A percentile compares a stretch with the other conserved stretches of the same genome.
phyloP scores from a whole-genome alignment of 2,888 invertebrate genomes.

The Apotomis capreana region DNA sequence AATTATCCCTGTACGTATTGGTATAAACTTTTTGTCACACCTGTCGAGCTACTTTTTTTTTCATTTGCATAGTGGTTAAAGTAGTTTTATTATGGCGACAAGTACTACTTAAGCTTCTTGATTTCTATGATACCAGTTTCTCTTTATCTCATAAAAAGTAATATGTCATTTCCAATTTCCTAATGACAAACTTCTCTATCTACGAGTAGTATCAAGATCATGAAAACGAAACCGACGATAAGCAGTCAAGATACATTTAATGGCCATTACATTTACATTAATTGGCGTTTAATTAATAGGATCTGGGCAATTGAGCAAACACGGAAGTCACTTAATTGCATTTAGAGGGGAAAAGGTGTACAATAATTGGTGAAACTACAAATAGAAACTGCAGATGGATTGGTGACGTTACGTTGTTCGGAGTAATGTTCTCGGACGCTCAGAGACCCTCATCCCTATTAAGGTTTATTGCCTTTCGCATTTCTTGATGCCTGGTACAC shows the following conservation, averaged over 20 bases:
- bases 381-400: constrained; percentile 58
- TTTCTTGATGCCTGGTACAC: constrained; percentile 30
- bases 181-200: constrained; percentile 9
- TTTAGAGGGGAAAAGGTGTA: constrained; percentile 53
- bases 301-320: constrained; percentile 67
- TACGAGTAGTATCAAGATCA: constrained; percentile 10
- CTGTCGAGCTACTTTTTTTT: too few relatives aligned
- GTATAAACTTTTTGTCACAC: too few relatives aligned
- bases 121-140: not conserved
- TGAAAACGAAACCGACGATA: constrained; percentile 34
- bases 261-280: constrained; percentile 48
- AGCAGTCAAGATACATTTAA: constrained; percentile 26
- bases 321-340: constrained; percentile 70
- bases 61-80: too few relatives aligned
- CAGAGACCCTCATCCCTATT: constrained; percentile 34
- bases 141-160: not conserved
- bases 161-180: not conserved
- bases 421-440: constrained; percentile 27
- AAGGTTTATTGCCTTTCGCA: constrained; percentile 34
- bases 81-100: not conserved
- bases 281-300: constrained; percentile 63
- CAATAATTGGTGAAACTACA: constrained; percentile 62
- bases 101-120: not conserved
- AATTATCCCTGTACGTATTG: too few relatives aligned
- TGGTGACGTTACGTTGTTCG: constrained; percentile 23